Conservation (phyloP, 2,797 vertebrate genomes). For the Schizopygopsis pylzovi region DNA sequence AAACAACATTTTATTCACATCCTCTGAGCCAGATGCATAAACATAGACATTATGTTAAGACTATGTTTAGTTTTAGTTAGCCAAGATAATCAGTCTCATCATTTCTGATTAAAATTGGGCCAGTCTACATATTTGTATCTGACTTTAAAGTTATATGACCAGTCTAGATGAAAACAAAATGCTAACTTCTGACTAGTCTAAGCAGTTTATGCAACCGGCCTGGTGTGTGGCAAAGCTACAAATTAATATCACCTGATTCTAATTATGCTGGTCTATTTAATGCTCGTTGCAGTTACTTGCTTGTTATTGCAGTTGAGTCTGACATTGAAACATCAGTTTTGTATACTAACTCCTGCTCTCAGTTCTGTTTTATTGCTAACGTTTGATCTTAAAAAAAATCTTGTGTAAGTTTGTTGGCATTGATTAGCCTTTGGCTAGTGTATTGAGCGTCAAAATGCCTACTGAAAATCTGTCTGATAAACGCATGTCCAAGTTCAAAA, state of each 20-base stretch:
- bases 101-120: background rate
- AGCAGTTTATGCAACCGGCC: background rate
- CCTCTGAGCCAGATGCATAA: background rate
- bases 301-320: background rate
- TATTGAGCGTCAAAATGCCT: constrained; percentile 73
- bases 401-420: background rate
- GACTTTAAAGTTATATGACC: background rate
- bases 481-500: constrained; percentile 86
- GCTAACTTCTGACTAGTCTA: background rate
- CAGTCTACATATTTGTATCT: background rate
- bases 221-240: background rate
- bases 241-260: constrained; percentile 49
- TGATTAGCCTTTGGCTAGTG: background rate
- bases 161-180: background rate
- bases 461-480: constrained; percentile 64
- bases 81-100: background rate
- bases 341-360: background rate
- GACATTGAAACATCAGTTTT: background rate
- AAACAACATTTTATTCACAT: background rate
- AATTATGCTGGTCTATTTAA: constrained; percentile 33
- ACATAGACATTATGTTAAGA: background rate
- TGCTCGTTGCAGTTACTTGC: background rate
- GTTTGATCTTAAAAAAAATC: background rate
- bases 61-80: background rate
- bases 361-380: background rate